Conservation (phyloP, 1,140 invertebrate genomes). For the Acromyrmex charruanus region DNA sequence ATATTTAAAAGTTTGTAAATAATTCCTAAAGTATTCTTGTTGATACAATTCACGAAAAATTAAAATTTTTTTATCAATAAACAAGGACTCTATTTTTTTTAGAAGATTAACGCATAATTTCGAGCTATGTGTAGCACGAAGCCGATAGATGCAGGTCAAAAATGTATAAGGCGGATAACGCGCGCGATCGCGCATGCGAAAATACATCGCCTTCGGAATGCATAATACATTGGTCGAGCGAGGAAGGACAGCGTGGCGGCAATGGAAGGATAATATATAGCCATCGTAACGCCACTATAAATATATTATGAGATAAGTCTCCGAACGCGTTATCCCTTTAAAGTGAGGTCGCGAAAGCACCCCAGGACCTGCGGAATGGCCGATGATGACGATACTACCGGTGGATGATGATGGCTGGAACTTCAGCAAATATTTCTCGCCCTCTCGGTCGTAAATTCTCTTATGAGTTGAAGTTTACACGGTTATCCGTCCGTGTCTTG, state of each 20-base stretch:
- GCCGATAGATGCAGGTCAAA: constrained; percentile 65
- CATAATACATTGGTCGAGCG: constrained; percentile 67
- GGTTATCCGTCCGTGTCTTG: constrained; percentile 15
- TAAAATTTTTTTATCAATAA: constrained; percentile 1
- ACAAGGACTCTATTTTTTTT: neutral
- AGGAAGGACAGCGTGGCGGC: constrained; percentile 29
- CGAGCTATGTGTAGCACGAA: neutral
- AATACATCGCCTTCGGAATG: constrained; percentile 69
- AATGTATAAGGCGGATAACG: constrained; percentile 65
- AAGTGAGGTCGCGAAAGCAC: constrained; percentile 54
- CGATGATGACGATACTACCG: constrained; percentile 58
- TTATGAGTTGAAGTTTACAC: constrained; percentile 38
- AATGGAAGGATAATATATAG: constrained; percentile 70
- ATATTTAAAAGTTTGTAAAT: neutral
- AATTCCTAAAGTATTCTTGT: neutral
- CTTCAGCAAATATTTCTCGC: constrained; percentile 61
- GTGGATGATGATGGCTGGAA: constrained; percentile 41
- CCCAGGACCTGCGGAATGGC: constrained; percentile 19
- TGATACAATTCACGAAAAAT: neutral
- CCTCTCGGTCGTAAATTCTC: neutral
- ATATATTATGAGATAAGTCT: constrained; percentile 77
- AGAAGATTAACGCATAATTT: constrained; percentile 6
- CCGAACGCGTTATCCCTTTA: constrained; percentile 73
- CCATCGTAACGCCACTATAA: constrained; percentile 70
- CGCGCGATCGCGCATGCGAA: constrained; percentile 50